Conservation (phyloP, 1,140 invertebrate species). For the Colletes gigas region DNA sequence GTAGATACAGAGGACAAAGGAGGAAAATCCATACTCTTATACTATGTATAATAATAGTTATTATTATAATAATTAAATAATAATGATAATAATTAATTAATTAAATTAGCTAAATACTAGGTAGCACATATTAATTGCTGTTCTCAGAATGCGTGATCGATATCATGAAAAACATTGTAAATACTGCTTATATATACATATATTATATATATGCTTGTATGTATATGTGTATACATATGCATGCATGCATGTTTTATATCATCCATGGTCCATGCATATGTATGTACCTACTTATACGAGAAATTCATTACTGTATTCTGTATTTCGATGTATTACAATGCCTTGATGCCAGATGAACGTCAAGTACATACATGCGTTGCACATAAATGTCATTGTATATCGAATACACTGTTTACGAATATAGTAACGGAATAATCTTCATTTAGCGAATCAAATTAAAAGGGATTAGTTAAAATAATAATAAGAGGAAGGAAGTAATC, state of each 20-base stretch:
- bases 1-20: conserved; percentile 51
- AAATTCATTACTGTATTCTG: conserved; percentile 69
- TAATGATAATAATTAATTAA: conserved; percentile 65
- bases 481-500: conserved; percentile 15
- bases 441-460: conserved; percentile 18
- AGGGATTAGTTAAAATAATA: conserved; percentile 3
- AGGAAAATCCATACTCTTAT: conserved; percentile 67
- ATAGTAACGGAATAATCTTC: conserved; percentile 61
- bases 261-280: not conserved
- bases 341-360: conserved; percentile 51
- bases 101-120: conserved; percentile 69
- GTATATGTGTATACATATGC: conserved; percentile 26
- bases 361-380: conserved; percentile 27
- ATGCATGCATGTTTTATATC: not conserved
- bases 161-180: conserved; percentile 65
- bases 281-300: conserved; percentile 13
- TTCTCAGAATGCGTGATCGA: conserved; percentile 62
- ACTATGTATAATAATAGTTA: conserved; percentile 76
- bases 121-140: conserved; percentile 70
- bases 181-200: conserved; percentile 67
- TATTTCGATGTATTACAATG: conserved; percentile 67
- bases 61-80: conserved; percentile 67
- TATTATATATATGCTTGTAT: conserved; percentile 29
- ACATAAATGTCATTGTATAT: conserved; percentile 53
- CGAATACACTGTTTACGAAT: conserved; percentile 61